phyloP scores from a whole-genome alignment of 1,140 invertebrate genomes.

The Euwallacea similis region DNA sequence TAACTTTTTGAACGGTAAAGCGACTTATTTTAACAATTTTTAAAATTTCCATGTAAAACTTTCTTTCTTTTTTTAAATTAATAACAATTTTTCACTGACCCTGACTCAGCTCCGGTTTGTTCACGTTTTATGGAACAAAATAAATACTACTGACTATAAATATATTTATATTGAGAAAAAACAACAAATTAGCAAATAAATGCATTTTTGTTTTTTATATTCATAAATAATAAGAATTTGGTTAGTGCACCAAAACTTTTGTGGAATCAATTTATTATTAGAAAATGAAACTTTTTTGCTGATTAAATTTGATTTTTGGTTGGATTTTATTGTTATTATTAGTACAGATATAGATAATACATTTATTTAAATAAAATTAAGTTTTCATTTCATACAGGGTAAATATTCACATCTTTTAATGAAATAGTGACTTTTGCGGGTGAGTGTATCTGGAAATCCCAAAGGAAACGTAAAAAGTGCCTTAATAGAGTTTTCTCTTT shows the following conservation, averaged over 20 bases:
- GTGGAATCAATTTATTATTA: background rate
- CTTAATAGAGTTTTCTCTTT: too few species aligned
- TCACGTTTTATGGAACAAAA: too few species aligned
- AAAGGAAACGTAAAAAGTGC: background rate
- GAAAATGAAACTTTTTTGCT: background rate
- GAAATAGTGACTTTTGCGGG: background rate
- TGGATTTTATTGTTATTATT: background rate
- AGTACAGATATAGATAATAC: background rate
- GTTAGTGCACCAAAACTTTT: background rate
- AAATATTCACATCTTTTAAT: conserved; percentile 1
- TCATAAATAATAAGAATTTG: background rate
- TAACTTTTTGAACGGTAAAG: background rate
- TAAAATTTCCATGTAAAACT: background rate
- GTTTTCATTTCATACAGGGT: background rate
- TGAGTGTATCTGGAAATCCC: background rate
- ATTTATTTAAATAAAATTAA: background rate
- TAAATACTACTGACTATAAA: too few species aligned
- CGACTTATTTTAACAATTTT: background rate
- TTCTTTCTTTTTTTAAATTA: background rate
- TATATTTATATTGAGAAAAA: too few species aligned
- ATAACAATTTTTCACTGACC: background rate
- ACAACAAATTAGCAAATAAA: background rate
- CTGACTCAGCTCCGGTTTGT: too few species aligned
- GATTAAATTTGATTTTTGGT: background rate
- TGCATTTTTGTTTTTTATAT: background rate